phyloP scores from a whole-genome alignment of 2,113 vertebrate genomes.

The Lepidothrix coronata region DNA sequence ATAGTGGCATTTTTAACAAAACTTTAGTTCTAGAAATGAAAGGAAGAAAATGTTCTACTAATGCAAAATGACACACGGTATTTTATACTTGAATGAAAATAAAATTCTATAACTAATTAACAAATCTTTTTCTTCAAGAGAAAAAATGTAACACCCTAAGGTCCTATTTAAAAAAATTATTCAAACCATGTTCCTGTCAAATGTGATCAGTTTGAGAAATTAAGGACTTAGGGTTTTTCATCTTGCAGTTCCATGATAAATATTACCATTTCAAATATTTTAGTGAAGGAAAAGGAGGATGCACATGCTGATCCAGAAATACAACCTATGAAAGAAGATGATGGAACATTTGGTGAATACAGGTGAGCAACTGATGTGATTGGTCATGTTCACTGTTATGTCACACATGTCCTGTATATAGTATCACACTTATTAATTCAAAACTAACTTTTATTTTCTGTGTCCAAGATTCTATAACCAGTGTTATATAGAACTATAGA shows the following conservation, averaged over 20 bases:
- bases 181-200: neutral
- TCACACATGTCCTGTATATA: neutral
- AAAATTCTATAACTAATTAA: neutral
- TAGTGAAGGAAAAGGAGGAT: conserved; percentile 98
- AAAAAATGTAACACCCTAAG: neutral
- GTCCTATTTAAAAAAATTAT: neutral
- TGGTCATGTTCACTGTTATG: neutral
- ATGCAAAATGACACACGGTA: neutral
- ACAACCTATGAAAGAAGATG: conserved; percentile 99
- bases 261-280: conserved; percentile 37
- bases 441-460: neutral
- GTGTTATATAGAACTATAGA: neutral
- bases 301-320: conserved; percentile 98
- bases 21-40: neutral
- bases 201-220: neutral
- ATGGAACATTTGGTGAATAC: conserved; percentile 97
- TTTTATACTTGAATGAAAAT: neutral
- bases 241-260: neutral
- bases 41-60: neutral
- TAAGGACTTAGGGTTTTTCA: neutral
- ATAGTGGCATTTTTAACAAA: neutral
- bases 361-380: conserved; percentile 81
- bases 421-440: neutral
- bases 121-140: neutral
- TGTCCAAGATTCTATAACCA: neutral